Conservation (phyloP, 2,113 vertebrate genomes). For the Scortum barcoo region DNA sequence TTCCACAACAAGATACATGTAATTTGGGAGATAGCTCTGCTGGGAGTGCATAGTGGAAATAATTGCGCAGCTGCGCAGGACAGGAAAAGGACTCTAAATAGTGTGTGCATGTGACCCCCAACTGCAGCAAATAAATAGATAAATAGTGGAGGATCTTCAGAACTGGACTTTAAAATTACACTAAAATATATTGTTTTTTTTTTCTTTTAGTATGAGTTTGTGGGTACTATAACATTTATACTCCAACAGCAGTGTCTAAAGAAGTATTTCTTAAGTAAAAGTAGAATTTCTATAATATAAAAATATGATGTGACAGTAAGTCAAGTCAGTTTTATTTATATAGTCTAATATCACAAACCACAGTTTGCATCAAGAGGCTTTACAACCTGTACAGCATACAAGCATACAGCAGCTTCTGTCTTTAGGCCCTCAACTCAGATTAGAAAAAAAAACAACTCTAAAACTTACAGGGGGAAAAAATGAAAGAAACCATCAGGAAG, state of each 20-base stretch:
- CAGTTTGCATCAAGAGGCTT: too few species aligned
- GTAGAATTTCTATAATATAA: neutral
- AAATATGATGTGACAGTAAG: too few species aligned
- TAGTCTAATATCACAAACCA: too few species aligned
- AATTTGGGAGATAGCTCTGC: slow-evolving; percentile 67
- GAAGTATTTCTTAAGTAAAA: neutral
- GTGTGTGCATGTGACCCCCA: slow-evolving; percentile 46
- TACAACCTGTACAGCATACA: too few species aligned
- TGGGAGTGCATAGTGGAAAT: slow-evolving; percentile 70
- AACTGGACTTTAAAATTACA: slow-evolving; percentile 8
- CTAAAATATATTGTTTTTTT: neutral
- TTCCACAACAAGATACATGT: slow-evolving; percentile 75
- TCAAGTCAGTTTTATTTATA: too few species aligned
- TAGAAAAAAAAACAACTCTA: too few species aligned
- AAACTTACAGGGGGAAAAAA: too few species aligned
- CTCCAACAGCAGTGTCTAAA: neutral
- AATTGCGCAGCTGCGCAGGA: slow-evolving; percentile 76
- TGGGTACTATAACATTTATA: neutral
- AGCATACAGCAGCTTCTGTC: too few species aligned
- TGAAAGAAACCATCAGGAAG: too few species aligned
- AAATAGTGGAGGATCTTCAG: slow-evolving; percentile 39
- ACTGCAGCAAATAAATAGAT: slow-evolving; percentile 51
- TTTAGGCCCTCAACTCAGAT: too few species aligned
- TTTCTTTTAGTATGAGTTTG: neutral
- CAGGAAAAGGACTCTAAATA: slow-evolving; percentile 59